phyloP scores from a whole-genome alignment of 2,113 vertebrate genomes.

The Pimephales promelas region DNA sequence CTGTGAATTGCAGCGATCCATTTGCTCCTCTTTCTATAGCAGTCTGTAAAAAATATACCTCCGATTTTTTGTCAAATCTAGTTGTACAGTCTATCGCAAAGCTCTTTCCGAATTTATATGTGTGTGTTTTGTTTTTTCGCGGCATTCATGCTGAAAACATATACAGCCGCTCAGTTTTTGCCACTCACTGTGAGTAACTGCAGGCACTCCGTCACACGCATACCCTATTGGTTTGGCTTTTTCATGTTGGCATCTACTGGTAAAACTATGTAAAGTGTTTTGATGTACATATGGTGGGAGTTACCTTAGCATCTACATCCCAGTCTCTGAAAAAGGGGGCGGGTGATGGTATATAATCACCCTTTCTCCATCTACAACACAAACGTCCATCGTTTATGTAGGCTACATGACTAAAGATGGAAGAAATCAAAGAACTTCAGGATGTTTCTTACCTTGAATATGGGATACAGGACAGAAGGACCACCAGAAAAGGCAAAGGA shows the following conservation, averaged over 20 bases:
- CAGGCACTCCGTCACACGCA: no score
- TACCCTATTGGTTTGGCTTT: no score
- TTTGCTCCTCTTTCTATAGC: no score
- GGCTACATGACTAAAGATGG: background rate
- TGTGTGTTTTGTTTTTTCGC: no score
- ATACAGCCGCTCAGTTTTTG: no score
- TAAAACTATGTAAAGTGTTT: background rate
- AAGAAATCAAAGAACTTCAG: background rate
- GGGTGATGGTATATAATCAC: constrained; percentile 77
- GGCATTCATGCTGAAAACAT: no score
- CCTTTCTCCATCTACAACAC: constrained; percentile 72
- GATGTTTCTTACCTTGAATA: constrained; percentile 3
- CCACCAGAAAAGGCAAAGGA: background rate
- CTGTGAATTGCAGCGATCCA: no score
- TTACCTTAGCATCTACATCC: constrained; percentile 37
- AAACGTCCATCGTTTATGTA: background rate
- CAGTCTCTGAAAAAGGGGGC: constrained; percentile 81
- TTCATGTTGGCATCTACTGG: background rate
- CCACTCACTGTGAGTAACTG: no score
- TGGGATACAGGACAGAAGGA: constrained; percentile 19
- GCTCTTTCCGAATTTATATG: no score
- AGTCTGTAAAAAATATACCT: no score
- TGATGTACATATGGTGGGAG: background rate
- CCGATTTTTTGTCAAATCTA: no score
- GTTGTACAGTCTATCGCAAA: no score